Base-by-base conservation (phyloP, 2,888 invertebrate species). In the Trachelus iudaicus region DNA sequence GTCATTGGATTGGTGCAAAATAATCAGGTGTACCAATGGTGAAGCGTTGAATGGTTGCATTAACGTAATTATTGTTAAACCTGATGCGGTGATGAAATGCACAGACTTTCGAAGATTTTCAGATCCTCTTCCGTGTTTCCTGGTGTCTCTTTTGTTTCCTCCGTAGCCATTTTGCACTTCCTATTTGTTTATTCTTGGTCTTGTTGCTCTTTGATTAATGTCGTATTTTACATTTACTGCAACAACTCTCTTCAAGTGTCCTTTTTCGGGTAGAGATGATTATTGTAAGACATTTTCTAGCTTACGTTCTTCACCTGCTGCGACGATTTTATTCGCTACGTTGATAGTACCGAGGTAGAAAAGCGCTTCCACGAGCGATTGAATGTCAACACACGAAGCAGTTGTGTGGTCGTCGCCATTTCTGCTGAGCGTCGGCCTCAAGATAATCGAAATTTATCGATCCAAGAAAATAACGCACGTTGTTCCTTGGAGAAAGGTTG, bases 71-170 rank as follows among this genome's bases (percentile, higher is more conserved):
- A 56, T 56, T 56, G 56, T 56, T 56, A 56, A 90, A 94, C 94
- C 92, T 94, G 94, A 73, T 92, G 92, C 23, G 92, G 92, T 83
- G 92, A 92, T 88, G 93, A 93, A 85, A 93, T 93, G 84, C 94
- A 94, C 81, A 96, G 91, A 9, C 94, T 93, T 92, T 96, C 95
- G 89, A 94, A 96, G 82, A 96, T 94, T 88, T 94, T 94, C 95
- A 96, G 96, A 90, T 96, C 96, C 88, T 96, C 95, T 82, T 94
- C 92, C 37, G 93, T 92, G 87, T 94, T 94, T 79, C 92, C 91
- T 69, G 87, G 85, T 56, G 86, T 81, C 77, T 87, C 86, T 35
- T 86, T 87, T 77, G 86, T 85, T 73, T 86, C 85, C 76, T 86
- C 86, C 79, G 83, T 56, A 75, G 84, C 80, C 84, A 85, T 85